Evolutionary conservation across 2,113 vertebrate genomes (phyloP), one percentile per base, ranked within the genome.

Genomic region (Brachyhypopomus gauderio): DNA sequence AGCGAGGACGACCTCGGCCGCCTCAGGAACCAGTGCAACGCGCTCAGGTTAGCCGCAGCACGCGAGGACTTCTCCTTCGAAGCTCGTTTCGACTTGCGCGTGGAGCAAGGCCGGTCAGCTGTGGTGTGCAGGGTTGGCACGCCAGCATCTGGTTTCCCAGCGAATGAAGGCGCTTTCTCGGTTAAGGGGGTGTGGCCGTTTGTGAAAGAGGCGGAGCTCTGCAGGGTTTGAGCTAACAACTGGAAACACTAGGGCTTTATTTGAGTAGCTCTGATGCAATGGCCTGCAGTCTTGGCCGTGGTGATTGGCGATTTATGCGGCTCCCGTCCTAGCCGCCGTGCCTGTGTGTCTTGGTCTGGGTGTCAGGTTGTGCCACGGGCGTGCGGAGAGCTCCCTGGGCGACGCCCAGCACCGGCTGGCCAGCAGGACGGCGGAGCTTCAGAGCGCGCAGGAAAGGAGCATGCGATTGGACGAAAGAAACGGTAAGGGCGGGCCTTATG

Each of bases 351-450:
- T 70, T 1, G 56, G 23, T 41, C 52, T 72, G 22, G n/a, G 89
- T 89, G 89, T 36, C 88, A 95, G 93, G 88, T 84, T 93, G 83
- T 87, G 93, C 86, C 93, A 93, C 88, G 91, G 90, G 87, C 93
- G 93, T 78, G 87, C 88, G 83, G 92, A 95, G 87, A 89, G 88
- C 74, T 88, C 77, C 80, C 90, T 95, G 89, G 91, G 87, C 86
- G 93, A 95, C 81, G 87, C 86, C 72, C 90, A 93, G 59, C 88
- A 62, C 86, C 92, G 88, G 12, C 91, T 96, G 82, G 86, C 90
- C 84, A 88, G 90, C 88, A 93, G 93, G 91, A 92, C 90, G 59
- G 87, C 85, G 80, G 92, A 95, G 80, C 88, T 95, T 36, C 92
- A 95, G 71, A 89, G 89, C 83, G 81, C 86, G 48, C 93, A 95